Conservation (phyloP, 2,797 vertebrate species). For the Prunella strophiata region DNA sequence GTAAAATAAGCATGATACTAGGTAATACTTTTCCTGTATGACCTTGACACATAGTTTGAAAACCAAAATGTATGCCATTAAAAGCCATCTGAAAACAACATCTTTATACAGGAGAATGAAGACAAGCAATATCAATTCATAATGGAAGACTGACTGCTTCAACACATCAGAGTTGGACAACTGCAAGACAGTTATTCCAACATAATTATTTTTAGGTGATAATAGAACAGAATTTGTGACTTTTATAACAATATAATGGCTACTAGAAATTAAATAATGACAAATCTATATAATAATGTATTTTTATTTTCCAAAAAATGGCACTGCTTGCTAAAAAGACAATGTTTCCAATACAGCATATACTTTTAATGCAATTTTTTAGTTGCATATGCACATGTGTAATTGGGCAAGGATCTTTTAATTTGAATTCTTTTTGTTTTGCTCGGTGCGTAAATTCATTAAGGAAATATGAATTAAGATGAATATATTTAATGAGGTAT, state of each 20-base stretch:
- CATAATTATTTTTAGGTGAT: neutral
- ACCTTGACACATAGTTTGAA: neutral
- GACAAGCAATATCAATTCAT: neutral
- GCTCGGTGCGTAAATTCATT: conserved; percentile 19
- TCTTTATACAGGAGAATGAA: neutral
- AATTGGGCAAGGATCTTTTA: neutral
- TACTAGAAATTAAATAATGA: neutral
- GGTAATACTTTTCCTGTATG: neutral
- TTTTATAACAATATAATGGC: neutral
- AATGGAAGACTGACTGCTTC: neutral
- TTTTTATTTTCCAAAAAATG: neutral
- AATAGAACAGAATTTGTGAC: neutral
- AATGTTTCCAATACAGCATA: neutral
- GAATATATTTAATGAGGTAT: conserved; percentile 65
- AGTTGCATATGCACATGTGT: neutral
- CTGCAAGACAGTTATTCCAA: neutral
- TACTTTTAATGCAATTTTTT: neutral
- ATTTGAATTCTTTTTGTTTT: neutral
- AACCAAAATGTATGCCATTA: neutral
- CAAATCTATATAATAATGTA: neutral
- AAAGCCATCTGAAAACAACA: neutral
- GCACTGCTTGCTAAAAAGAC: neutral
- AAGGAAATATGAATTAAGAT: conserved; percentile 48
- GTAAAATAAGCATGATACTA: neutral
- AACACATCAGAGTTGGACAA: neutral